phyloP scores from a whole-genome alignment of 2,113 vertebrate species.

The Nipponia nippon region DNA sequence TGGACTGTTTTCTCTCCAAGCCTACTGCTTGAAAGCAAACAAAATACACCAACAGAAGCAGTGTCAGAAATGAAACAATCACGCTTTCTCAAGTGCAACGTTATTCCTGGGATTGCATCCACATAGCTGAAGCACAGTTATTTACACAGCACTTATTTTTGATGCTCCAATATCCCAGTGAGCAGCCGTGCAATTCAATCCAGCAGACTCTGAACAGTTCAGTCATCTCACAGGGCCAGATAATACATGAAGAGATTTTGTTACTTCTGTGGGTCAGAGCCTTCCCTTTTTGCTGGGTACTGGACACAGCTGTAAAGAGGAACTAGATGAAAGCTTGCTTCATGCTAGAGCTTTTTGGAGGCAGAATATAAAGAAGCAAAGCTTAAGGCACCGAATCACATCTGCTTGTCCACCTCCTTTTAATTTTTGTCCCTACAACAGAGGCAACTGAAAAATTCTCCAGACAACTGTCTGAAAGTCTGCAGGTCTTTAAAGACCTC shows the following conservation, averaged over 20 bases:
- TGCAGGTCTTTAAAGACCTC: neutral
- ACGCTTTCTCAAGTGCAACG: neutral
- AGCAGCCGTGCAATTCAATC: neutral
- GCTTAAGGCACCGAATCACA: neutral
- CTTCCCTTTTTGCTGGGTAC: neutral
- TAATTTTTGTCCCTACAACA: neutral
- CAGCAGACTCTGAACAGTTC: neutral
- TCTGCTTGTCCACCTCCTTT: neutral
- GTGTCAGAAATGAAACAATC: neutral
- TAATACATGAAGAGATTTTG: neutral
- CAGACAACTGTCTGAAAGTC: neutral
- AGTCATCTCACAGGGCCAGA: neutral
- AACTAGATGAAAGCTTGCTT: neutral
- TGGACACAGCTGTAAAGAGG: neutral
- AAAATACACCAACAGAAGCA: neutral
- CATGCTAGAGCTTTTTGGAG: neutral
- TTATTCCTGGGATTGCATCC: neutral
- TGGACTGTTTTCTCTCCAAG: neutral
- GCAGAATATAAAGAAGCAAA: neutral
- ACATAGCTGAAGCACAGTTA: neutral
- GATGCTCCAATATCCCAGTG: neutral
- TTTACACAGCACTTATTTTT: neutral
- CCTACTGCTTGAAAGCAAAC: neutral
- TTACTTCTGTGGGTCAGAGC: neutral
- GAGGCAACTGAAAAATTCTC: neutral